Percentiles rank a stretch among this genome's conserved stretches.
These are phyloP conservation scores for Lepus europaeus DNA, from an alignment of 2,113 vertebrate species.

Conservation along the genomic window DNA sequence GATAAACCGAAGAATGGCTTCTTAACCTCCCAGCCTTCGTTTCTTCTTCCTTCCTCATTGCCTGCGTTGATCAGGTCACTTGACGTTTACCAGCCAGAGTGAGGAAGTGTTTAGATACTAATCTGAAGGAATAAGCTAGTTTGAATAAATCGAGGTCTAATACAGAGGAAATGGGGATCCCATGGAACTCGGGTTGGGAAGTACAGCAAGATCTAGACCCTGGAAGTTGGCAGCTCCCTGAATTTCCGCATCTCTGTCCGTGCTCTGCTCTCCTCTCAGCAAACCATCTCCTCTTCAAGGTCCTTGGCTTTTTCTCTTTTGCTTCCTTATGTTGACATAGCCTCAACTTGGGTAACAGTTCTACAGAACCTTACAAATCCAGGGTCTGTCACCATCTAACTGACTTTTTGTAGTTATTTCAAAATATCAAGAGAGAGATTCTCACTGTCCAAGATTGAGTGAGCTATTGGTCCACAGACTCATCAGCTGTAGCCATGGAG, in stretches of 20 bases:
- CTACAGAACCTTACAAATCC: conserved; percentile 31
- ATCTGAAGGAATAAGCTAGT: background rate
- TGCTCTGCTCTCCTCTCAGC: background rate
- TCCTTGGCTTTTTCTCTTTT: background rate
- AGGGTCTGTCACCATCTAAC: background rate
- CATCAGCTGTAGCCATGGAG: background rate
- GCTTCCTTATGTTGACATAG: background rate
- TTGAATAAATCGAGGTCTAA: background rate
- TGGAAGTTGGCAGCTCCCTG: background rate
- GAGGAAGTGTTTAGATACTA: background rate
- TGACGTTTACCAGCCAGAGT: conserved; percentile 30
- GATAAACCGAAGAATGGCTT: background rate
- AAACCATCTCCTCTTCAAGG: background rate
- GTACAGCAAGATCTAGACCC: background rate
- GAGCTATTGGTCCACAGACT: background rate
- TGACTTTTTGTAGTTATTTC: conserved; percentile 45
- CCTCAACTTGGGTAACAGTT: background rate
- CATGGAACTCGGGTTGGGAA: background rate
- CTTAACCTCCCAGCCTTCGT: background rate
- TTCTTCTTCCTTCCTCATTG: background rate
- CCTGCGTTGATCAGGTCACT: background rate
- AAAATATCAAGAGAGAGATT: background rate
- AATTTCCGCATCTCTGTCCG: background rate
- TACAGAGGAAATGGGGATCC: background rate
- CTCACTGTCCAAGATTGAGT: background rate